Percentiles rank a stretch among this genome's conserved stretches.
Conservation (phyloP, 64 coral and sea anemone species). For the Trachythela sp. region DNA sequence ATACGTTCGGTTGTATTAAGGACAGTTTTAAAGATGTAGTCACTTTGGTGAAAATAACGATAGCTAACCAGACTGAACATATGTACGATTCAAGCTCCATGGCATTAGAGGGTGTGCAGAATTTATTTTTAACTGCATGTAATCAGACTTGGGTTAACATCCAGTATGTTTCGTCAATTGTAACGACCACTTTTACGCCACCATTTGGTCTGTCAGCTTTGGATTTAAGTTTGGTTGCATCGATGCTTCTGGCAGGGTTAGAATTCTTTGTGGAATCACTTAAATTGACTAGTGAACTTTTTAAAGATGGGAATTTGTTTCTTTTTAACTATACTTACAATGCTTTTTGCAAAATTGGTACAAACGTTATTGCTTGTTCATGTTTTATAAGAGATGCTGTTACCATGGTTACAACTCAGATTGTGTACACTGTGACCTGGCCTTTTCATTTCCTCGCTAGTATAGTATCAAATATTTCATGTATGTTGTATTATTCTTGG, state of each 20-base stretch:
- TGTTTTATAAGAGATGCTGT: background rate
- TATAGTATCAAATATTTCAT: background rate
- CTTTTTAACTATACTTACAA: background rate
- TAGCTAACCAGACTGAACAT: background rate
- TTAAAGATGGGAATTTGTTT: background rate
- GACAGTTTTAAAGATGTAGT: background rate
- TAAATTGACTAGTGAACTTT: background rate
- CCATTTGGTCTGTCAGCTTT: slow-evolving; percentile 5
- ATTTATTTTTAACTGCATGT: background rate
- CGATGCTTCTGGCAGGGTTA: background rate
- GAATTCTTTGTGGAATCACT: background rate
- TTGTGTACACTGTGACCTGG: background rate
- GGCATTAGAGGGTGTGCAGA: background rate
- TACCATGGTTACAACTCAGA: background rate
- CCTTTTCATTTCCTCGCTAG: background rate
- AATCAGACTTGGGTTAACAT: background rate
- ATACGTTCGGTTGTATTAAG: background rate
- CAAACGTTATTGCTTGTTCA: background rate
- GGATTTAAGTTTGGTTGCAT: background rate
- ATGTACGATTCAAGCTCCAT: background rate
- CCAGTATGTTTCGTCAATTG: background rate
- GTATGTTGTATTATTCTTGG: background rate
- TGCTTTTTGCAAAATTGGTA: background rate
- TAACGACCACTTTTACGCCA: background rate
- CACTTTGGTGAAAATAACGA: background rate